Evolutionary conservation across 1,140 invertebrate species (phyloP).

Genomic region (Eriocheir sinensis): DNA sequence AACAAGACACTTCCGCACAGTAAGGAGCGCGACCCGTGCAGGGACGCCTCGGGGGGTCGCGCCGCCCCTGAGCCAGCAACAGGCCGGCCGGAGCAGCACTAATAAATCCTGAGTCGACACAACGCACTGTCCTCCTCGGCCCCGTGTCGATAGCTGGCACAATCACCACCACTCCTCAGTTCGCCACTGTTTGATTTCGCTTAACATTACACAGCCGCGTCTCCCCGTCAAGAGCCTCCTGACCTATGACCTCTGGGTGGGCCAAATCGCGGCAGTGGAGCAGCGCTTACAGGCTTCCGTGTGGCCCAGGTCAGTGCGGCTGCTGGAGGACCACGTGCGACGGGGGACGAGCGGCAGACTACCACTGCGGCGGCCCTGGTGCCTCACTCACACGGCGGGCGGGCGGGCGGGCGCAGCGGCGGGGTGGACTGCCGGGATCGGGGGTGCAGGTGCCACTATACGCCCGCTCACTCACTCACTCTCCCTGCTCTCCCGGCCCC

Average conservation of each 20-base stretch:
- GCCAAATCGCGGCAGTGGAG: background rate
- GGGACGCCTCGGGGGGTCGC: background rate
- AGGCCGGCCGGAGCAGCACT: background rate
- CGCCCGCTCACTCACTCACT: slow-evolving; percentile 65
- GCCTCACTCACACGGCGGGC: slow-evolving; percentile 36
- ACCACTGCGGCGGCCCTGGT: slow-evolving; percentile 13
- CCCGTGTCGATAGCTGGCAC: background rate
- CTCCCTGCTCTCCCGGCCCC: slow-evolving; percentile 31
- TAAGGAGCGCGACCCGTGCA: too few relatives aligned
- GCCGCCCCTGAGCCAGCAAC: background rate
- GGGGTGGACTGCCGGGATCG: slow-evolving; percentile 54
- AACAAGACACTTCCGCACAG: background rate
- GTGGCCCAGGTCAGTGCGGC: background rate
- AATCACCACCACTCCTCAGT: background rate
- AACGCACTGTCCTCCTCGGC: background rate
- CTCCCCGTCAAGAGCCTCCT: background rate
- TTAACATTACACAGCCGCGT: background rate
- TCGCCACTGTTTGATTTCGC: background rate
- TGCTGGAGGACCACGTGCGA: slow-evolving; percentile 23
- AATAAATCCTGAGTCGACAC: background rate
- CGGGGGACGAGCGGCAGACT: background rate
- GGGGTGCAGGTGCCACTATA: slow-evolving; percentile 67
- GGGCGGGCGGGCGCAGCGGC: slow-evolving; percentile 46
- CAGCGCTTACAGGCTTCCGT: background rate
- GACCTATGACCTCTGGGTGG: background rate